These are phyloP conservation scores for Toxotes chatareus DNA, from an alignment of 2,113 vertebrate species.

Conservation along the genomic window DNA sequence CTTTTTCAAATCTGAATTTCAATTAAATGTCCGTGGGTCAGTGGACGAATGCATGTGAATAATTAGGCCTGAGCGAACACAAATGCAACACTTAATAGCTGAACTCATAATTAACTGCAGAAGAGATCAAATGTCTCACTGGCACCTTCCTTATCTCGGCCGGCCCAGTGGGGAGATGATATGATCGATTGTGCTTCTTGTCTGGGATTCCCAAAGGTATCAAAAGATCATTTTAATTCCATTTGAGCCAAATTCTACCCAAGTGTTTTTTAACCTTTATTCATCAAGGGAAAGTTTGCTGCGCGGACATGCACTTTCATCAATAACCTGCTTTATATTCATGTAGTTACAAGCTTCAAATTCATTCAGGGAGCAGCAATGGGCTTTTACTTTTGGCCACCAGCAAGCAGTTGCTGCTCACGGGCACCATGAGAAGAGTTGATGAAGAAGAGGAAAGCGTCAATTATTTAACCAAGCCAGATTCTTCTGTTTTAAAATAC, in stretches of 20 bases:
- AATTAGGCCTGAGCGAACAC: conserved; percentile 56
- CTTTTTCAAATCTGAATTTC: conserved; percentile 65
- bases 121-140: conserved; percentile 33
- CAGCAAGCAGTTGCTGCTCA: conserved; percentile 14
- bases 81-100: conserved; percentile 42
- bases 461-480: conserved; percentile 33
- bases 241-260: conserved; percentile 14
- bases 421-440: conserved; percentile 20
- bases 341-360: conserved; percentile 38
- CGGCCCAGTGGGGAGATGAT: neutral
- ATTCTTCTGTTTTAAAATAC: conserved; percentile 29
- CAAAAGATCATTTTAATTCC: conserved; percentile 51
- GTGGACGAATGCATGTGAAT: conserved; percentile 52
- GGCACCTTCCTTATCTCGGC: conserved; percentile 41
- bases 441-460: conserved; percentile 28
- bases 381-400: conserved; percentile 34
- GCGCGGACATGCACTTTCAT: neutral
- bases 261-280: conserved; percentile 56
- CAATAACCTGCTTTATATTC: conserved; percentile 50
- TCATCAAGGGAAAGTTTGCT: conserved; percentile 19
- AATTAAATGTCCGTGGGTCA: conserved; percentile 61
- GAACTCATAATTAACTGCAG: conserved; percentile 54
- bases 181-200: conserved; percentile 31
- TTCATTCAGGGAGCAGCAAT: conserved; percentile 47
- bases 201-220: conserved; percentile 35